These are phyloP conservation scores for Monochamus alternatus DNA, from an alignment of 2,888 invertebrate genomes.

Conservation along the genomic window DNA sequence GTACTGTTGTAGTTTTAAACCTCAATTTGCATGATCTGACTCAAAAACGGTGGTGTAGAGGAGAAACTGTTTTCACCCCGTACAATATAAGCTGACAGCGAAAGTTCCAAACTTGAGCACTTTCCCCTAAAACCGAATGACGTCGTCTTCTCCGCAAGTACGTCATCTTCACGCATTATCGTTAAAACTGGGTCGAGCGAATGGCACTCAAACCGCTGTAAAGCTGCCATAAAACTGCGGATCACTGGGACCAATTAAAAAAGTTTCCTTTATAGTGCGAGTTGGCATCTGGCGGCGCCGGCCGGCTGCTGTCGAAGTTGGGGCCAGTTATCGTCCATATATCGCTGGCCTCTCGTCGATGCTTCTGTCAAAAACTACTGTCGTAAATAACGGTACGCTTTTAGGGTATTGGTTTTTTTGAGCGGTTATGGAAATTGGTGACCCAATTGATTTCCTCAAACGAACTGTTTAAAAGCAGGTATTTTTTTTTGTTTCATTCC, in stretches of 20 bases:
- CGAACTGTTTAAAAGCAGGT: no score
- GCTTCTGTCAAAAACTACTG: slow-evolving; percentile 37
- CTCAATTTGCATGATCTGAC: no score
- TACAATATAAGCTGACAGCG: no score
- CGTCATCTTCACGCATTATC: neutral
- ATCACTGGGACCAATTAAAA: slow-evolving; percentile 49
- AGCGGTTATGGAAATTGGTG: neutral
- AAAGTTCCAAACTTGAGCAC: neutral
- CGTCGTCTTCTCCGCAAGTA: neutral
- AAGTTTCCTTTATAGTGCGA: slow-evolving; percentile 50
- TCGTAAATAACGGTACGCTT: slow-evolving; percentile 36
- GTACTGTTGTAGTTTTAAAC: no score
- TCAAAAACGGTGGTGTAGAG: no score
- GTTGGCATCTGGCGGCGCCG: slow-evolving; percentile 50
- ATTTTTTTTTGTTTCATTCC: no score
- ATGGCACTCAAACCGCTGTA: neutral
- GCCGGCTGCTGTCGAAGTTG: slow-evolving; percentile 49
- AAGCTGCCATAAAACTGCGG: neutral
- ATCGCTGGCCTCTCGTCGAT: slow-evolving; percentile 20
- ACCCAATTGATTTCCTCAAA: no score
- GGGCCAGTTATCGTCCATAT: slow-evolving; percentile 40
- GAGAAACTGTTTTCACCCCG: no score
- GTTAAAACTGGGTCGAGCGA: neutral
- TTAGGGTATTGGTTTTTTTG: slow-evolving; percentile 27
- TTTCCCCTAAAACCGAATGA: neutral